Evolutionary conservation across 37 sponge, comb jelly and placozoan species (phyloP), one percentile per base, ranked within the genome.

Genomic region (Crambe crambe): DNA sequence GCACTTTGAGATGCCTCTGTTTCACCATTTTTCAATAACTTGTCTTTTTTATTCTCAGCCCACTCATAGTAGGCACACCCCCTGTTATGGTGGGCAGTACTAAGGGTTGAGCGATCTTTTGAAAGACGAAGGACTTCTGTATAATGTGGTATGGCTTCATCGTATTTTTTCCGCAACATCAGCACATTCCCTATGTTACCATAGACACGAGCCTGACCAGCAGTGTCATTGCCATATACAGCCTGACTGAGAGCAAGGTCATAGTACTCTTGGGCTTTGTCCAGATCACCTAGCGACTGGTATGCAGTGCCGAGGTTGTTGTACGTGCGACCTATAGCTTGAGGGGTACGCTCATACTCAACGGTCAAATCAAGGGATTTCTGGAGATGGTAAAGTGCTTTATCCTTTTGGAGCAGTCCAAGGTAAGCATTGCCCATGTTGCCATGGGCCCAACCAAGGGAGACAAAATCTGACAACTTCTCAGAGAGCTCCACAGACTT

Each of bases 161-260:
- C 62, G 37, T 63, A 68, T 8, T 85, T 42, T 36, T 84, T 87
- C 23, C 68, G 37, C 37, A 84, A 21, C 77, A 86, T 84, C 58
- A 72, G 70, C 42, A 92, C 67, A 42, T 92, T 92, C 5, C 92
- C 92, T 31, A 92, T 80, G 78, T 92, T 92, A 21, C 92, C 92
- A 74, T 75, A 80, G 1, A 83, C 85, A 56, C 92, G 44, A 27
- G 85, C 88, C 42, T 92, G 92, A 1, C 85, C 88, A 42, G 67
- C 58, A 0, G 25, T 29, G 37, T 92, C 89, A 42, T 76, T 64
- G 17, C 85, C 89, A 77, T 85, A 87, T 35, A 92, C 74, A 36
- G 89, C 76, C n/a, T 92, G 92, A 40, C 78, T 54, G 0, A 87
- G 70, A 8, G 92, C 88, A 51, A 74, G 68, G 27, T 92, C 81